Conservation (phyloP, 2,888 invertebrate genomes). For the Eurytoma adleriae region DNA sequence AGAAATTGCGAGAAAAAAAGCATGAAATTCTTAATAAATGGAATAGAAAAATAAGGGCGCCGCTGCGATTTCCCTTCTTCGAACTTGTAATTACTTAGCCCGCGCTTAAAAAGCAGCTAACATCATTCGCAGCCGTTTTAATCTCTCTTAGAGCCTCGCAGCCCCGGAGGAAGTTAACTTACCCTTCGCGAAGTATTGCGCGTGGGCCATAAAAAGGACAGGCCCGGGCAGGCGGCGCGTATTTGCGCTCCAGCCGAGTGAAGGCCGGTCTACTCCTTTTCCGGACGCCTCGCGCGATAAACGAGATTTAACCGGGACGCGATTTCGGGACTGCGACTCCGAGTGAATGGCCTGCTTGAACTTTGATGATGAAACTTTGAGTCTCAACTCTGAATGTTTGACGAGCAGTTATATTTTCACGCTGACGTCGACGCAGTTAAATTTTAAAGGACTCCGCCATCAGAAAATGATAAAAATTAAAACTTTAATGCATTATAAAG, state of each 20-base stretch:
- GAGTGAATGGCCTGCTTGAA: no score
- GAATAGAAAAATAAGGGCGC: background rate
- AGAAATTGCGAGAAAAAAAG: background rate
- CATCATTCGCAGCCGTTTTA: slow-evolving; percentile 49
- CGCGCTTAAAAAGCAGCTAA: slow-evolving; percentile 38
- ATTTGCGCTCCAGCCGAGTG: slow-evolving; percentile 9
- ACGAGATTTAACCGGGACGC: slow-evolving; percentile 10
- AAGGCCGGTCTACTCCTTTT: background rate
- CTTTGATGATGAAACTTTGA: no score
- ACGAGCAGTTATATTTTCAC: no score
- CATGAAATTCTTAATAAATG: slow-evolving; percentile 18
- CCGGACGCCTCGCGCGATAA: slow-evolving; percentile 13
- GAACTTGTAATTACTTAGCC: slow-evolving; percentile 49
- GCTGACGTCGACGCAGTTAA: no score
- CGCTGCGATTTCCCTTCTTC: slow-evolving; percentile 23
- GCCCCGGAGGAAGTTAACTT: slow-evolving; percentile 18
- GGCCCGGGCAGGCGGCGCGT: background rate
- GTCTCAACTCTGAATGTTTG: no score
- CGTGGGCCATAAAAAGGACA: slow-evolving; percentile 15
- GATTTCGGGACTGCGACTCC: no score
- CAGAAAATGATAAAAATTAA: no score
- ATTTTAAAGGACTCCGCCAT: no score
- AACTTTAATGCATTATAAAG: no score
- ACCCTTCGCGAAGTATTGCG: slow-evolving; percentile 15
- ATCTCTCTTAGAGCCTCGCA: slow-evolving; percentile 37